These are phyloP conservation scores for Eonycteris spelaea DNA, from an alignment of 2,113 vertebrate species.

Conservation along the genomic window DNA sequence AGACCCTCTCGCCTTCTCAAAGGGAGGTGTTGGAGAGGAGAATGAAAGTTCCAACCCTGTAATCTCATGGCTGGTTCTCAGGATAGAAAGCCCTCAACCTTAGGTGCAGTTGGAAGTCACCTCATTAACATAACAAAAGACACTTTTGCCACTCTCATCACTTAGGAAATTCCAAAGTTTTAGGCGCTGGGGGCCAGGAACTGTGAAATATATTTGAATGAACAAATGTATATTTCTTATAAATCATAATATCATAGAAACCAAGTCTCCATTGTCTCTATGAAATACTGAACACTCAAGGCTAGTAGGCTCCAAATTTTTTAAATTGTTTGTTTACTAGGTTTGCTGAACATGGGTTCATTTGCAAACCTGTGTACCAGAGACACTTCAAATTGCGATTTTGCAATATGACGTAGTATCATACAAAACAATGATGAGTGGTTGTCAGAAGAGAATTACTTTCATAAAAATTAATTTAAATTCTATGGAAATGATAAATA, in stretches of 20 bases:
- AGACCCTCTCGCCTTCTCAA: neutral
- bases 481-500: neutral
- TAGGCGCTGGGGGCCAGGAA: neutral
- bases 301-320: fast-evolving
- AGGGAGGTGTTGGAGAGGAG: neutral
- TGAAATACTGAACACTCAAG: neutral
- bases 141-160: neutral
- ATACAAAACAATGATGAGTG: neutral
- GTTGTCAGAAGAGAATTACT: neutral
- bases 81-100: neutral
- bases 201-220: neutral
- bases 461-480: neutral
- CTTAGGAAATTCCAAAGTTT: neutral
- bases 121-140: neutral
- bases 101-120: neutral
- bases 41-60: neutral
- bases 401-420: neutral
- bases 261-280: neutral
- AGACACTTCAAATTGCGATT: neutral
- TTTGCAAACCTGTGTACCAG: neutral
- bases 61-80: neutral
- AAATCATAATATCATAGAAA: neutral
- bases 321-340: neutral
- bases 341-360: neutral
- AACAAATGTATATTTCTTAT: neutral